Percentiles rank a stretch among this genome's conserved stretches.
Evolutionary conservation across 2,113 vertebrate genomes (phyloP).

Genomic region (Eudyptes chrysolophus): DNA sequence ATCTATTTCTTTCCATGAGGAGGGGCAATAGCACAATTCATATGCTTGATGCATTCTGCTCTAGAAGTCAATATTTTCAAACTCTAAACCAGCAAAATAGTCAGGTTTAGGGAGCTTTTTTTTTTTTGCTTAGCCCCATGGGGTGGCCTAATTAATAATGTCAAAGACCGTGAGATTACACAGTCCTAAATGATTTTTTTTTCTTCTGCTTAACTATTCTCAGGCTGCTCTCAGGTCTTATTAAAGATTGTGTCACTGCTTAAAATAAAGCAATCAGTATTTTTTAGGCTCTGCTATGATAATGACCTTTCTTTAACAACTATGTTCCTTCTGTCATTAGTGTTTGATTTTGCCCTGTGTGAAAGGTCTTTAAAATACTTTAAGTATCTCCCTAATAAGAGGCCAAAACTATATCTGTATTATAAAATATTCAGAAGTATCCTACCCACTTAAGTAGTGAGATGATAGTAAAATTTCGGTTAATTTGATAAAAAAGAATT

Average conservation of each 20-base stretch:
- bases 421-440: background rate
- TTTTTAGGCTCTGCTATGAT: background rate
- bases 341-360: background rate
- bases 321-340: background rate
- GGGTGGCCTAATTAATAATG: background rate
- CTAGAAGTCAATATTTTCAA: background rate
- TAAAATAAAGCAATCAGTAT: background rate
- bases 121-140: background rate
- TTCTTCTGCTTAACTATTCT: background rate
- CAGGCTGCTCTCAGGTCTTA: background rate
- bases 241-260: background rate
- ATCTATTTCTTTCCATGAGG: background rate
- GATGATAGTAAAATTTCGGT: background rate
- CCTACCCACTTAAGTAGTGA: background rate
- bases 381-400: background rate
- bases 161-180: background rate
- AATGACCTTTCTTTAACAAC: background rate
- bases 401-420: background rate
- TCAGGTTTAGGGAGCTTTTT: background rate
- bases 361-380: background rate
- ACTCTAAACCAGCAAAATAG: background rate
- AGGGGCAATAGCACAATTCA: background rate
- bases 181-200: background rate
- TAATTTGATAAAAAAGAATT: background rate
- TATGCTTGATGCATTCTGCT: background rate